Percentiles rank a stretch among this genome's conserved stretches.
Evolutionary conservation across 2,888 invertebrate species (phyloP).

Genomic region (Andrena bucephala): DNA sequence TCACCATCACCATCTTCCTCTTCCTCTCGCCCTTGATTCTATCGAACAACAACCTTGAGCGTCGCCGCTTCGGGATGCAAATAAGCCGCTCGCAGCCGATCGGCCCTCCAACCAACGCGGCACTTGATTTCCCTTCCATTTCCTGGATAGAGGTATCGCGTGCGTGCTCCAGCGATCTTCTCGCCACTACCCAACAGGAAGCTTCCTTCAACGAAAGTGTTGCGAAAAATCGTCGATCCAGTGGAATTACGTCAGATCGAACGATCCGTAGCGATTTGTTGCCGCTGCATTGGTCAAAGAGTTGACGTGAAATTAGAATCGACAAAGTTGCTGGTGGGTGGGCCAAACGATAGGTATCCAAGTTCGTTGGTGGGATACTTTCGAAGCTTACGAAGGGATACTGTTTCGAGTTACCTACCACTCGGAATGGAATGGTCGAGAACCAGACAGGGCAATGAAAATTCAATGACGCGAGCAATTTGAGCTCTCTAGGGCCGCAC

Average conservation of each 20-base stretch:
- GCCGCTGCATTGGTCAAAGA: background rate
- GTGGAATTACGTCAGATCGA: background rate
- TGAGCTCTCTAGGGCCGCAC: conserved; percentile 67
- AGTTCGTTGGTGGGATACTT: conserved; percentile 15
- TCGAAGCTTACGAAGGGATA: conserved; percentile 4
- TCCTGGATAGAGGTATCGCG: background rate
- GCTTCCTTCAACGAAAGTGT: too few relatives aligned
- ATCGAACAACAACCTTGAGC: conserved; percentile 11
- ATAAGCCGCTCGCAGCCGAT: background rate
- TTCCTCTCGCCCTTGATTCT: conserved; percentile 3
- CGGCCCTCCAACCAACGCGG: background rate
- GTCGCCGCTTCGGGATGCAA: conserved; percentile 11
- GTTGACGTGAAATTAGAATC: background rate
- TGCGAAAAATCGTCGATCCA: too few relatives aligned
- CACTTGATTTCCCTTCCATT: background rate
- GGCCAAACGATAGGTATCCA: background rate
- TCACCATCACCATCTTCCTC: background rate
- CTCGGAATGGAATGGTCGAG: conserved; percentile 30
- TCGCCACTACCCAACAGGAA: too few relatives aligned
- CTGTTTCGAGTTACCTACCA: conserved; percentile 13
- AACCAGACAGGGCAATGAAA: conserved; percentile 72
- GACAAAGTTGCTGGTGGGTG: background rate
- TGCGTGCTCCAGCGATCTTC: background rate
- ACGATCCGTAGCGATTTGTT: background rate
- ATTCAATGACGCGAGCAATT: conserved; percentile 77